These are phyloP conservation scores for Lordiphosa fenestrarum DNA, from an alignment of 2,888 invertebrate genomes.

Conservation along the genomic window DNA sequence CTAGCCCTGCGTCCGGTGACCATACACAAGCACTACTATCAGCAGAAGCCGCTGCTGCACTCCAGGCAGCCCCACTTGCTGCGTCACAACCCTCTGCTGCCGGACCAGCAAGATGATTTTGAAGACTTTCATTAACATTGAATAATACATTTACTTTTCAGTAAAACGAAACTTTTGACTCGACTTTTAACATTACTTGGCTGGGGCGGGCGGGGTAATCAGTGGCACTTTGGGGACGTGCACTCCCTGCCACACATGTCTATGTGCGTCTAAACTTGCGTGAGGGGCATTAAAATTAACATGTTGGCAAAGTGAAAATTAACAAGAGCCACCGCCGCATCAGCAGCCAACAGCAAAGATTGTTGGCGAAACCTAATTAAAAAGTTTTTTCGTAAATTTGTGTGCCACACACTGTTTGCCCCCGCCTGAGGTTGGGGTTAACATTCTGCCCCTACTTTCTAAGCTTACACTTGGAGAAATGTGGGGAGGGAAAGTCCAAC, in stretches of 20 bases:
- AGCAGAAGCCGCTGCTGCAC: conserved; percentile 53
- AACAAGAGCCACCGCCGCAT: conserved; percentile 26
- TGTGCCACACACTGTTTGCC: conserved; percentile 20
- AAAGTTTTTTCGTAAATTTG: conserved; percentile 51
- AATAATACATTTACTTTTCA: too few species aligned
- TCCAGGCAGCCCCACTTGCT: conserved; percentile 36
- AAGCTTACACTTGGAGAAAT: too few species aligned
- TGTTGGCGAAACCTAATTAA: conserved; percentile 59
- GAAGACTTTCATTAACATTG: conserved; percentile 1
- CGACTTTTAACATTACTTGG: too few species aligned
- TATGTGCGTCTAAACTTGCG: conserved; percentile 14
- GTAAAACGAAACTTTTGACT: neutral
- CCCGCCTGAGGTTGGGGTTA: conserved; percentile 13
- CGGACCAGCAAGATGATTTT: conserved; percentile 26
- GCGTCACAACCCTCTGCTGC: conserved; percentile 48
- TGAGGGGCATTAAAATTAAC: conserved; percentile 41
- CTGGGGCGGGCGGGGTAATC: neutral
- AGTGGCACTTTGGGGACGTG: conserved; percentile 18
- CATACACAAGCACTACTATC: conserved; percentile 76
- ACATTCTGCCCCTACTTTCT: neutral
- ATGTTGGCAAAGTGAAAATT: conserved; percentile 49
- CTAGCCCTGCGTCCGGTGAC: conserved; percentile 70
- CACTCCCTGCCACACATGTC: neutral
- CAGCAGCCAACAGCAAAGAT: conserved; percentile 21
- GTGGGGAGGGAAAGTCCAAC: too few species aligned